These are phyloP conservation scores for Calephelis virginiensis DNA, from an alignment of 1,140 invertebrate species.

Conservation along the genomic window DNA sequence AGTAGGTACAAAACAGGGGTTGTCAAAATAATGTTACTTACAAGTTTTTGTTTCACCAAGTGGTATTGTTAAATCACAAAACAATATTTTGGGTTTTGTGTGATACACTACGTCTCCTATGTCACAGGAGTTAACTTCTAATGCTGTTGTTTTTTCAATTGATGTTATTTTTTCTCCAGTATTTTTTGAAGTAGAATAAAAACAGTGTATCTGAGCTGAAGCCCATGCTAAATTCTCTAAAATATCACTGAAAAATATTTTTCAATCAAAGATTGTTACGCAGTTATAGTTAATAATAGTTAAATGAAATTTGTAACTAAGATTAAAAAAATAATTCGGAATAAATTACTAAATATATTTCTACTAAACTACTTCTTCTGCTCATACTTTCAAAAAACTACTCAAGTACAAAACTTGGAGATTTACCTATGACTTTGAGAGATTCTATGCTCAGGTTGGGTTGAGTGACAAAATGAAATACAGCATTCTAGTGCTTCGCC, in stretches of 20 bases:
- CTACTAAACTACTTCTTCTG: too few species aligned
- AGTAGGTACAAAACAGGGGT: too few species aligned
- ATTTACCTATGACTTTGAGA: constrained; percentile 86
- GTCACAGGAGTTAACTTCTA: constrained; percentile 77
- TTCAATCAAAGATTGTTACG: neutral
- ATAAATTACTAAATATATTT: too few species aligned
- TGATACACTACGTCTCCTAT: constrained; percentile 92
- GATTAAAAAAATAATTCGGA: too few species aligned
- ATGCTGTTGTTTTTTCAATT: constrained; percentile 66
- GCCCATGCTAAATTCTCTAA: constrained; percentile 96
- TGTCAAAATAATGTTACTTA: constrained; percentile 77
- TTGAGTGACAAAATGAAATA: constrained; percentile 90
- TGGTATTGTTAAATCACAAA: constrained; percentile 94
- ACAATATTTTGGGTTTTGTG: constrained; percentile 96
- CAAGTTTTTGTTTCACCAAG: constrained; percentile 95
- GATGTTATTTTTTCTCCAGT: constrained; percentile 71
- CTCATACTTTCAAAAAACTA: neutral
- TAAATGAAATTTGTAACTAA: too few species aligned
- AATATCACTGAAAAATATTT: constrained; percentile 81
- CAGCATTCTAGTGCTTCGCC: constrained; percentile 94
- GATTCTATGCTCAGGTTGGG: constrained; percentile 84
- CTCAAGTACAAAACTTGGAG: neutral
- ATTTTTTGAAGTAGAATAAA: constrained; percentile 88
- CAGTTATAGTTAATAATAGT: too few species aligned
- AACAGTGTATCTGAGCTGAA: constrained; percentile 96